A percentile compares a stretch with the other conserved stretches of the same genome.
These are phyloP conservation scores for Sus scrofa DNA, from an alignment of 2,113 vertebrate species.

Conservation along the genomic window DNA sequence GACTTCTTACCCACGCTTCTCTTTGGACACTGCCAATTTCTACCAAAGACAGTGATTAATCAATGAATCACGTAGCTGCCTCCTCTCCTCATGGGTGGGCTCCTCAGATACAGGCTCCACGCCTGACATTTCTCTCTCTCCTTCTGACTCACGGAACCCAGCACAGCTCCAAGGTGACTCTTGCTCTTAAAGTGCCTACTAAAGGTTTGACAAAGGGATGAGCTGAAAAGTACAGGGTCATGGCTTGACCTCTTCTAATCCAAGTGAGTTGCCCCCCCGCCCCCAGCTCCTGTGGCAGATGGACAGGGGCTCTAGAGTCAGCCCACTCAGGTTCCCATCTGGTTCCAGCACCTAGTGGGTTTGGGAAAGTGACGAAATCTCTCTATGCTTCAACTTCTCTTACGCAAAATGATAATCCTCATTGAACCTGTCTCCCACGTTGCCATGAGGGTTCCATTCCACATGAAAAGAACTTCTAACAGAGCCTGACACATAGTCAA, in stretches of 20 bases:
- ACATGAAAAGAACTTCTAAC: not conserved
- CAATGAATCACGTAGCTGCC: not conserved
- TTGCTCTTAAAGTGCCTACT: not conserved
- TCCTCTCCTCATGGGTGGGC: not conserved
- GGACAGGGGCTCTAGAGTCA: not conserved
- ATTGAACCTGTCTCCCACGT: not conserved
- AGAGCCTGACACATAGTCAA: not conserved
- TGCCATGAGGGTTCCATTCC: not conserved
- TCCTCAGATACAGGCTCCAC: not conserved
- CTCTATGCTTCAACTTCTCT: not conserved
- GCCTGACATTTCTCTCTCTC: not conserved
- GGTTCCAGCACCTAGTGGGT: not conserved
- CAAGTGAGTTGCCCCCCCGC: rapidly evolving
- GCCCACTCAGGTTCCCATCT: not conserved
- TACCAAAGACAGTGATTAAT: not conserved
- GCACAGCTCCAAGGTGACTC: not conserved
- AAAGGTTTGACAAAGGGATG: not conserved
- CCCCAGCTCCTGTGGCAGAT: not conserved
- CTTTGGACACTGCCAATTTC: not conserved
- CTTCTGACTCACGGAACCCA: not conserved
- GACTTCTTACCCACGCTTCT: not conserved
- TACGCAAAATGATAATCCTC: not conserved
- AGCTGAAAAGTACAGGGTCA: not conserved
- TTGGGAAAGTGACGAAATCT: not conserved
- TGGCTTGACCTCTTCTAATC: not conserved